Base-by-base conservation (phyloP, 2,797 vertebrate genomes). In the Novumbra hubbsi region DNA sequence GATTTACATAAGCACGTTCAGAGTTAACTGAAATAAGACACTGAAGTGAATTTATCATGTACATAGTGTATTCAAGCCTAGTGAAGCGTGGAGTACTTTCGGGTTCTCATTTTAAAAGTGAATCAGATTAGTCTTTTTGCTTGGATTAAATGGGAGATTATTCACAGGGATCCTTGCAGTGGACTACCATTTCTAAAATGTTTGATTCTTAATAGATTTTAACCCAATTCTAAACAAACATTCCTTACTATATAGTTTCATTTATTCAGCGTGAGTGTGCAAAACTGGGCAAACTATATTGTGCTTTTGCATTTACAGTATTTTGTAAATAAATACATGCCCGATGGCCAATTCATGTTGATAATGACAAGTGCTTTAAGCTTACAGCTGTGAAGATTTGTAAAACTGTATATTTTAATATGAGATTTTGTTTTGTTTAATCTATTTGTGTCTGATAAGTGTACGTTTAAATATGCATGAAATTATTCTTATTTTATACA, bases 301-400 rank as follows among this genome's bases (percentile, higher is more conserved):
- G 21, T 60, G 21, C 2, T 41, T 68, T 68, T 24, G 24, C 67
- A 49, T 24, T 68, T 28, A 24, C n/a, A 3, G 38, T 48, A 49
- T 68, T 45, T 68, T 68, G 67, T 48, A 49, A 68, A 68, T 45
- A 16, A 68, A 45, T 2, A 69, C 48, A 28, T 50, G 28, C 19
- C 30, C 30, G 68, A 17, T 7, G 15, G 68, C 41, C 68, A 69
- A 52, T 12, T 4, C 2, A 70, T 19, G 17, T 30, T 67, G 6
- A 64, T 17, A 32, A 64, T 17, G 15, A 64, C 30, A 28, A 50
- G 48, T 55, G 49, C 28, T 70, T 55, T 28, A 48, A 50, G 4
- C 64, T 38, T 66, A 66, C 67, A 68, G 67, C 27, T 32, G 34
- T 67, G 41, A n/a, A 21, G 9, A 41, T 41, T 21, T 38, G 2